Evolutionary conservation across 2,888 invertebrate genomes (phyloP).

Genomic region (Xestia c-nigrum): DNA sequence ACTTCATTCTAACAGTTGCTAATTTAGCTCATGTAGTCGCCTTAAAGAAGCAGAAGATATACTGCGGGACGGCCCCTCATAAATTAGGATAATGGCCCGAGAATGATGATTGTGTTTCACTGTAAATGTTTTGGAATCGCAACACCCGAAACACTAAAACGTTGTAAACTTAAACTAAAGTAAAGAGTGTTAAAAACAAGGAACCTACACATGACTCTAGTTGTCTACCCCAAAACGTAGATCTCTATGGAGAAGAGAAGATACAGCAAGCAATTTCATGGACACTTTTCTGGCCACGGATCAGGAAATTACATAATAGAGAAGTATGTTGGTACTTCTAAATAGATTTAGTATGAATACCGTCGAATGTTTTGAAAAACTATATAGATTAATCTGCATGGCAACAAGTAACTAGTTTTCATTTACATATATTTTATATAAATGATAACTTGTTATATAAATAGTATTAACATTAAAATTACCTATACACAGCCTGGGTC

Average conservation of each 20-base stretch:
- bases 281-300: neutral
- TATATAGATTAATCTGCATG: neutral
- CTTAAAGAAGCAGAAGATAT: too few species aligned
- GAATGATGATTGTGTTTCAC: too few species aligned
- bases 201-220: neutral
- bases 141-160: neutral
- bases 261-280: neutral
- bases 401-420: neutral
- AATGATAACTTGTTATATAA: neutral
- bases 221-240: neutral
- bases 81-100: too few species aligned
- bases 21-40: too few species aligned
- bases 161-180: neutral
- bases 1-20: too few species aligned
- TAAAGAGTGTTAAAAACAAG: neutral
- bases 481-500: slow-evolving; percentile 1
- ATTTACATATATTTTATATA: neutral
- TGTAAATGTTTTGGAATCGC: neutral
- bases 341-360: neutral
- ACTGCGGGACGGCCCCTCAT: too few species aligned
- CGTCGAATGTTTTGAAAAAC: neutral
- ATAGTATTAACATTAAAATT: neutral
- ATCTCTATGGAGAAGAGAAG: neutral
- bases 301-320: neutral
- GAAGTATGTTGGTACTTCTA: neutral